Conservation (phyloP, 2,888 invertebrate genomes). For the Tetanocera ferruginea region DNA sequence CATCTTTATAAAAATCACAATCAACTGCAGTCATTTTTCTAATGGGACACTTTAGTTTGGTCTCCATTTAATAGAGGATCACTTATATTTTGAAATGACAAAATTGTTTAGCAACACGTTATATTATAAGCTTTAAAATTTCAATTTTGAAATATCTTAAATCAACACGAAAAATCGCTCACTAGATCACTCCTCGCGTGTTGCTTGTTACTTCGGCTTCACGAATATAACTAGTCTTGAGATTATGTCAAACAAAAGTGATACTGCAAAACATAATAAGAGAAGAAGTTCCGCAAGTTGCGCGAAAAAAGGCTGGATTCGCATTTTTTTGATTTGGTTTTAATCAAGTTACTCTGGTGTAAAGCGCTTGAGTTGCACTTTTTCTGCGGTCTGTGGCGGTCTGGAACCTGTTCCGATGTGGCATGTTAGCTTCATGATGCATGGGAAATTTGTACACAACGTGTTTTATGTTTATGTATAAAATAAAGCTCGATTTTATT, state of each 20-base stretch:
- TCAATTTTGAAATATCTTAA: no score
- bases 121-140: no score
- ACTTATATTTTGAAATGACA: not conserved
- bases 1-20: conserved; percentile 58
- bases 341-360: conserved; percentile 14
- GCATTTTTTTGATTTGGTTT: not conserved
- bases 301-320: not conserved
- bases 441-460: no score
- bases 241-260: conserved; percentile 11
- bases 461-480: not conserved
- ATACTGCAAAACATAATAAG: conserved; percentile 6
- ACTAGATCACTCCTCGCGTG: not conserved
- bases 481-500: not conserved
- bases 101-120: not conserved
- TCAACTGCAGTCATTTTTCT: not conserved
- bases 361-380: not conserved
- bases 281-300: no score
- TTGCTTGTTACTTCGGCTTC: conserved; percentile 4
- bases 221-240: conserved; percentile 7
- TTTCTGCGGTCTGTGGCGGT: not conserved
- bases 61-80: not conserved
- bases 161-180: not conserved
- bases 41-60: not conserved
- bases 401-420: not conserved
- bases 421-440: not conserved